phyloP scores from a whole-genome alignment of 2,113 vertebrate species.

The Phoxinus phoxinus region DNA sequence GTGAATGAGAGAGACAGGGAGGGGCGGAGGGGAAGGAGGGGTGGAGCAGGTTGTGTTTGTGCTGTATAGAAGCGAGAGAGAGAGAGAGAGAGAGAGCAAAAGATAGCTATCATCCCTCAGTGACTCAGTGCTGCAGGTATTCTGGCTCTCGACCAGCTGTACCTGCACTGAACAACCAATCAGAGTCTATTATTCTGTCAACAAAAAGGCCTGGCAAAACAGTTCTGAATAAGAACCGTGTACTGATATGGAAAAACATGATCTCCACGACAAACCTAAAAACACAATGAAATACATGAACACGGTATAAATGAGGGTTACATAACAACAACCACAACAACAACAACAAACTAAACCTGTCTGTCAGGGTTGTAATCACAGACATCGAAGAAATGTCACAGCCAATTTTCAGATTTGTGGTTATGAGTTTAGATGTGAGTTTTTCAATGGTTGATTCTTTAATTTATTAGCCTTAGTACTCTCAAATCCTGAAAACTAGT shows the following conservation, averaged over 20 bases:
- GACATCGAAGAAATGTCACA: not conserved
- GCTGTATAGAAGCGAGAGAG: constrained; percentile 44
- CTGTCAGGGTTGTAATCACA: not conserved
- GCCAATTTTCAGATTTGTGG: not conserved
- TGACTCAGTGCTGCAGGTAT: constrained; percentile 76
- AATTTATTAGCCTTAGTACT: not conserved
- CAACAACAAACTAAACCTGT: not conserved
- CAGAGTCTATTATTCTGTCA: constrained; percentile 33
- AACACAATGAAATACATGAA: not conserved
- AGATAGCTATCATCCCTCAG: constrained; percentile 69
- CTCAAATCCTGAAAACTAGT: not conserved
- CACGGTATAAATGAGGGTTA: not conserved
- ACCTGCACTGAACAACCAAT: constrained; percentile 69
- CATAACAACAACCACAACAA: too few relatives aligned
- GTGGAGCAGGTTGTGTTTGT: constrained; percentile 57
- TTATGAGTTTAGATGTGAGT: not conserved
- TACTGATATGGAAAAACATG: not conserved
- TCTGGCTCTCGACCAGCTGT: constrained; percentile 64
- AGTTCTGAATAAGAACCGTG: not conserved
- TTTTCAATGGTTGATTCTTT: not conserved
- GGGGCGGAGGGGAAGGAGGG: constrained; percentile 52
- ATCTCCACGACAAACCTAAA: not conserved
- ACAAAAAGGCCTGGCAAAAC: constrained; percentile 43
- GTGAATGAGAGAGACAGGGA: constrained; percentile 44
- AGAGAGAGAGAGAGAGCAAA: constrained; percentile 27